These are phyloP conservation scores for Hylia prasina DNA, from an alignment of 2,113 vertebrate species.

Conservation along the genomic window DNA sequence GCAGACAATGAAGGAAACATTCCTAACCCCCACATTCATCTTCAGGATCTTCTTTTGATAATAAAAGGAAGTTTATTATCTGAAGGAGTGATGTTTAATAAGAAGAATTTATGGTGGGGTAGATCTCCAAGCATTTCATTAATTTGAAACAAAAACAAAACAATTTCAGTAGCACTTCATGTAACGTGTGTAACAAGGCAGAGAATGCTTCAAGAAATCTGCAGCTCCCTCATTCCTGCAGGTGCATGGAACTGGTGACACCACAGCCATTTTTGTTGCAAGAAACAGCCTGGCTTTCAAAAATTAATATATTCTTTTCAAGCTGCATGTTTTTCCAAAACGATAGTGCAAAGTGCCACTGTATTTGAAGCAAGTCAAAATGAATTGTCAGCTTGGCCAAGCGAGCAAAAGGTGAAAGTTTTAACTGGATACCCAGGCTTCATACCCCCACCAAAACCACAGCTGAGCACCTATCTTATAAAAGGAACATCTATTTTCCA, in stretches of 20 bases:
- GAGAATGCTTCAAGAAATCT: neutral
- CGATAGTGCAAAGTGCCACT: neutral
- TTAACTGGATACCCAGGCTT: neutral
- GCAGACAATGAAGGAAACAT: neutral
- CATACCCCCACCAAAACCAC: neutral
- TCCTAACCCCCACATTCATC: neutral
- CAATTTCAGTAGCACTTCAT: neutral
- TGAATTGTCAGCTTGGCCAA: neutral
- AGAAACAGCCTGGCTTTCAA: neutral
- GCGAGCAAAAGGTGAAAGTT: neutral
- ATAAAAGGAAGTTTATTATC: neutral
- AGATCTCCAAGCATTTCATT: neutral
- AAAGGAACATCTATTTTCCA: neutral
- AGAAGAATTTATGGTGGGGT: neutral
- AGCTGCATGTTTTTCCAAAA: neutral
- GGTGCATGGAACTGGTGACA: neutral
- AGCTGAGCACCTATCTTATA: neutral
- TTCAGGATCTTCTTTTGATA: neutral
- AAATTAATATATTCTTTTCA: neutral
- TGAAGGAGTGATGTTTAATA: neutral
- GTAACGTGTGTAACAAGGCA: neutral
- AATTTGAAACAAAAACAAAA: neutral
- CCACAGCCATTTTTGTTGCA: neutral
- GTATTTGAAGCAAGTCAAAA: neutral
- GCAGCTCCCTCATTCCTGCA: neutral